Percentiles rank a stretch among this genome's conserved stretches.
These are phyloP conservation scores for Cyclura pinguis DNA, from an alignment of 2,797 vertebrate species.

Conservation along the genomic window DNA sequence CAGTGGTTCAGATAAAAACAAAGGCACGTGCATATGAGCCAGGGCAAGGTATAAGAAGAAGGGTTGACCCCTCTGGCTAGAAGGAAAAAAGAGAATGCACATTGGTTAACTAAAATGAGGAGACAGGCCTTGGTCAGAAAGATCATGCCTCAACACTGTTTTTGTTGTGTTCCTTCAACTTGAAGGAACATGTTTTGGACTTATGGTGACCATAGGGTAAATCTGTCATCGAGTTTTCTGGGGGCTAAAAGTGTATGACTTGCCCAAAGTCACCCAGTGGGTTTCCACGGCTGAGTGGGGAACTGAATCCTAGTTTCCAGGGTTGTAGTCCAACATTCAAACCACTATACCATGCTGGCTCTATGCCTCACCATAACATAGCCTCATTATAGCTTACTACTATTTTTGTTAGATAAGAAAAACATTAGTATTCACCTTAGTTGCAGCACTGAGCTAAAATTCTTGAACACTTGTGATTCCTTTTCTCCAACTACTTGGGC, in stretches of 20 bases:
- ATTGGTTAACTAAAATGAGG: not conserved
- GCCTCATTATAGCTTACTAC: not conserved
- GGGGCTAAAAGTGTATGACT: no score
- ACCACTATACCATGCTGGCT: no score
- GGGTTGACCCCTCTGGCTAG: constrained; percentile 83
- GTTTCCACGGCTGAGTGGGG: no score
- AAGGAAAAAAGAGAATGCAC: not conserved
- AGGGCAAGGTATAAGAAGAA: constrained; percentile 92
- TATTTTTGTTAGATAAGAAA: not conserved
- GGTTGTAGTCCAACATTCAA: not conserved
- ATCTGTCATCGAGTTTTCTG: no score
- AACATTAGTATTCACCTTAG: not conserved
- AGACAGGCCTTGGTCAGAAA: not conserved
- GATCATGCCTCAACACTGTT: no score
- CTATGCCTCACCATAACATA: no score
- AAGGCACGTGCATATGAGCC: constrained; percentile 95
- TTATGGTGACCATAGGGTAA: no score
- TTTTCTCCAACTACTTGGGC: not conserved
- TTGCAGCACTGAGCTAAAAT: not conserved
- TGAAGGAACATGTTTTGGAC: no score
- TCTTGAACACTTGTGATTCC: no score
- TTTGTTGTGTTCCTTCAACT: no score
- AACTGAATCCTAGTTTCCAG: no score
- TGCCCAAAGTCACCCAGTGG: no score
- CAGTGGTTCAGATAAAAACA: constrained; percentile 68